Base-by-base conservation (phyloP, 2,797 vertebrate genomes). In the Bovichtus diacanthus region DNA sequence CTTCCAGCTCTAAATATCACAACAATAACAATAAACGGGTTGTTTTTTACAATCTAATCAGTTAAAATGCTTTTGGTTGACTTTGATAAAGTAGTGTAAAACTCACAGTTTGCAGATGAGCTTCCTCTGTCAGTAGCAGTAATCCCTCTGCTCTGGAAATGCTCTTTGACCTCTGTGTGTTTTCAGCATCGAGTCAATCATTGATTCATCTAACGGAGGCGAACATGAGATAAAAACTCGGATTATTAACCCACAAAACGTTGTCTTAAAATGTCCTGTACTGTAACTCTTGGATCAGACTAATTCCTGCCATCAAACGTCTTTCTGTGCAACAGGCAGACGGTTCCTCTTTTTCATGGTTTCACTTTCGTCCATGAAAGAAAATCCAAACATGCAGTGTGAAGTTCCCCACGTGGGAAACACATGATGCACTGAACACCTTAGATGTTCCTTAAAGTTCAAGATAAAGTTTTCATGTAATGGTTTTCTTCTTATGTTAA, bases 151-250 rank as follows among this genome's bases (percentile, higher is more conserved):
- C 36, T 8, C 10, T 29, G 34, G 15, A 62, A 23, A 36, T 1
- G 71, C 13, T 21, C 86, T 89, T 91, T 88, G 58, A 62, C 81
- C 87, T 21, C 34, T 15, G 5, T 3, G n/a, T 1, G 16, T 3
- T n/a, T n/a, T 27, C 2, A 5, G 58, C 13, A 3, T 41, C 3
- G 1, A 6, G 89, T 88, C 85, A 90, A 89, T 90, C 27, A 90
- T 89, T 90, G 41, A 3, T 58, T 31, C 34, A 34, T n/a, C 19
- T 4, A 3, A 3, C 9, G 3, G 3, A 31, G 8, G 19, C 2
- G 7, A 19, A 5, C 3, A 0, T 1, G 0, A 29, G 54, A n/a
- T 23, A 19, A 54, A 53, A 31, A 12, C 18, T 11, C 27, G 2
- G 25, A 29, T n/a, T 34, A 29, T 55, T 55, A 31, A 11, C 53